Evolutionary conservation across 2,113 vertebrate species (phyloP).

Genomic region (Esox niger): DNA sequence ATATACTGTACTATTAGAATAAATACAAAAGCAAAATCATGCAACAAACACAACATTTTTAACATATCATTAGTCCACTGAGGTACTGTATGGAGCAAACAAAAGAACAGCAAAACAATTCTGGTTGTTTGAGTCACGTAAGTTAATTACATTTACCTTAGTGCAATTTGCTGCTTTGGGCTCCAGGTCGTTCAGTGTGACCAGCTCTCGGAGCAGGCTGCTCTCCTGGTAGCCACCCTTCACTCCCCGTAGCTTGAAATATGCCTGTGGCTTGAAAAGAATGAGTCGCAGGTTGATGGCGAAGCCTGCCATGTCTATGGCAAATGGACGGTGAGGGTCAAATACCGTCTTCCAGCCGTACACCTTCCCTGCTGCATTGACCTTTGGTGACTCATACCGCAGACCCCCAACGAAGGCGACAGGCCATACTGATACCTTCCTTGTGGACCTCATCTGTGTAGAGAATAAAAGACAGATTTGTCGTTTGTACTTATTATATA

Average conservation of each 20-base stretch:
- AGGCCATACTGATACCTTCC: slow-evolving; percentile 95
- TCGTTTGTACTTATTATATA: background rate
- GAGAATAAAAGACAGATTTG: slow-evolving; percentile 6
- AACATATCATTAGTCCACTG: too few relatives aligned
- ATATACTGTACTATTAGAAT: too few relatives aligned
- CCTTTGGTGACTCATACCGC: slow-evolving; percentile 94
- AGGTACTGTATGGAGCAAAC: too few relatives aligned
- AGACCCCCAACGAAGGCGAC: slow-evolving; percentile 95
- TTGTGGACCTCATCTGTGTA: slow-evolving; percentile 88
- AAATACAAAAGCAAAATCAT: too few relatives aligned
- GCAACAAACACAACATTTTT: too few relatives aligned
- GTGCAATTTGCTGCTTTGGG: slow-evolving; percentile 99
- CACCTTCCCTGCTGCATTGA: slow-evolving; percentile 94
- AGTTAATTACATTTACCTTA: slow-evolving; percentile 91
- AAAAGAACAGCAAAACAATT: too few relatives aligned
- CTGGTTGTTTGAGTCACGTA: too few relatives aligned
- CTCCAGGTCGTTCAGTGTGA: slow-evolving; percentile 93
- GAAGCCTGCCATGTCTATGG: slow-evolving; percentile 98
- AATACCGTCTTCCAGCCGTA: slow-evolving; percentile 98
- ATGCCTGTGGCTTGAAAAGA: slow-evolving; percentile 93
- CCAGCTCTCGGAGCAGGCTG: slow-evolving; percentile 92
- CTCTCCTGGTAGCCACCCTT: slow-evolving; percentile 98
- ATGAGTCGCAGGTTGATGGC: slow-evolving; percentile 94
- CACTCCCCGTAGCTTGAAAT: slow-evolving; percentile 95
- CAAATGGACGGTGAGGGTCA: slow-evolving; percentile 94